Percentiles rank a stretch among this genome's conserved stretches.
Evolutionary conservation across 53 echinoderm and acorn worm species (phyloP).

Genomic region (Crossaster papposus): DNA sequence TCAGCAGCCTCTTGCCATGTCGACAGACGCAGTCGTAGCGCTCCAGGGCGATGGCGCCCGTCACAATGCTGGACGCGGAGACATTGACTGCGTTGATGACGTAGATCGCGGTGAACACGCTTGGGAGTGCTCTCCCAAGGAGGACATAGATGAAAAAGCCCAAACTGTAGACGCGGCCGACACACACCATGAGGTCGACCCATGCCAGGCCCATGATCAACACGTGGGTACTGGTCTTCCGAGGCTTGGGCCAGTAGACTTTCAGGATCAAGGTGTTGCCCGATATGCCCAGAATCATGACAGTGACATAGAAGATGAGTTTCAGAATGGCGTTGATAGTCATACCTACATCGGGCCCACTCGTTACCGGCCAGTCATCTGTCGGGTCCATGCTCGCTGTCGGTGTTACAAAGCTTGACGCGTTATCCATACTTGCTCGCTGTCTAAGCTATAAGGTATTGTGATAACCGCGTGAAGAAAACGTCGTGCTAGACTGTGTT

Average conservation of each 20-base stretch:
- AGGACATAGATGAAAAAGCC: not conserved
- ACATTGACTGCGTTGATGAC: constrained; percentile 6
- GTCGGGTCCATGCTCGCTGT: not conserved
- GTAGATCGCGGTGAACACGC: not conserved
- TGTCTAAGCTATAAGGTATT: not conserved
- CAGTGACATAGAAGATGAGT: constrained; percentile 28
- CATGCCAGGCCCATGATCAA: constrained; percentile 23
- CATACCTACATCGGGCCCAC: constrained; percentile 15
- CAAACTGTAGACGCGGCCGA: not conserved
- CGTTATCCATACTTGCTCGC: not conserved
- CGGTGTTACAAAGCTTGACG: not conserved
- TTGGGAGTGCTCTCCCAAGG: not conserved
- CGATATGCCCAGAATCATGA: constrained; percentile 21
- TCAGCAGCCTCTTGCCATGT: not conserved
- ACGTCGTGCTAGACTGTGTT: too few relatives aligned
- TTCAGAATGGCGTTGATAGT: constrained; percentile 35
- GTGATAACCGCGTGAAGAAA: too few relatives aligned
- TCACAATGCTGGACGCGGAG: not conserved
- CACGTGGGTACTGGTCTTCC: constrained; percentile 25
- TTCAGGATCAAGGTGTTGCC: constrained; percentile 13
- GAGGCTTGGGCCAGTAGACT: constrained; percentile 19
- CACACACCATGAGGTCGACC: constrained; percentile 3
- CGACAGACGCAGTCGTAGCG: constrained; percentile 34
- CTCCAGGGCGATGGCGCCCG: constrained; percentile 25
- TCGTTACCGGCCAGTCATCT: not conserved